A percentile compares a stretch with the other conserved stretches of the same genome.
Conservation (phyloP, 2,113 vertebrate genomes). For the Microcebus lehilahytsara region DNA sequence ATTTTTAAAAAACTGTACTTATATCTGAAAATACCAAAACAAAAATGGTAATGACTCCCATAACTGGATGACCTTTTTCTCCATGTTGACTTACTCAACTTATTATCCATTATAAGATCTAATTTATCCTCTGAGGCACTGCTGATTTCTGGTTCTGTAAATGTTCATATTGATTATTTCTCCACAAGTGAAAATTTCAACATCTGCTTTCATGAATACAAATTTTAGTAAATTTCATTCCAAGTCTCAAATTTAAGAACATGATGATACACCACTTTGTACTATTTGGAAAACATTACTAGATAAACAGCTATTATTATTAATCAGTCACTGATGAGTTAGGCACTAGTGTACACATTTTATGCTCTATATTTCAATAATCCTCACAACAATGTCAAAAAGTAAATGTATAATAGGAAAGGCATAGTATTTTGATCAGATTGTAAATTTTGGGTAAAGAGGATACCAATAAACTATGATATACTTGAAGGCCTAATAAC, state of each 20-base stretch:
- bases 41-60: constrained; percentile 8
- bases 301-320: background rate
- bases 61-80: background rate
- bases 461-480: background rate
- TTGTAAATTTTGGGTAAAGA: background rate
- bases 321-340: background rate
- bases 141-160: constrained; percentile 42
- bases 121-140: constrained; percentile 37
- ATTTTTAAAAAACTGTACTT: background rate
- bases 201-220: constrained; percentile 51
- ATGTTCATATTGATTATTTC: constrained; percentile 53
- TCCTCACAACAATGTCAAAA: background rate
- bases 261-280: background rate
- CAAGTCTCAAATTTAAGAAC: constrained; percentile 14
- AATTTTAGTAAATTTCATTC: constrained; percentile 48
- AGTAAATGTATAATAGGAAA: constrained; percentile 6
- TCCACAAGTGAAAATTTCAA: constrained; percentile 47
- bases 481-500: background rate
- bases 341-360: background rate
- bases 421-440: background rate
- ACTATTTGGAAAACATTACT: background rate
- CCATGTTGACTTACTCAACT: constrained; percentile 29
- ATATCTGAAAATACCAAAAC: background rate
- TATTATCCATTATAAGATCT: background rate
- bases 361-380: background rate